Evolutionary conservation across 2,113 vertebrate genomes (phyloP).

Genomic region (Takifugu flavidus): DNA sequence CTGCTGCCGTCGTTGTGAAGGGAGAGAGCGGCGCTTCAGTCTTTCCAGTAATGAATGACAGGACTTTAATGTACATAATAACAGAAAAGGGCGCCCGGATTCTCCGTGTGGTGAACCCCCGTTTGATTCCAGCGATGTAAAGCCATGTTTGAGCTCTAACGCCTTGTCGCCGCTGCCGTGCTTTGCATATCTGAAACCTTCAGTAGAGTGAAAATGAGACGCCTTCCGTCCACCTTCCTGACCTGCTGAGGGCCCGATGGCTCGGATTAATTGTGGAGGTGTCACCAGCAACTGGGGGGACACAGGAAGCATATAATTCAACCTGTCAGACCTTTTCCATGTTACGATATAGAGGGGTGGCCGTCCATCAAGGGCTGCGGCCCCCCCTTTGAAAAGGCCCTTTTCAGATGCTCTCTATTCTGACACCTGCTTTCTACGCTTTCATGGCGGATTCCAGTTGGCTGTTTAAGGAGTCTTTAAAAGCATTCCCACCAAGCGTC

Average conservation of each 20-base stretch:
- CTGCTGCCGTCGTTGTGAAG: too few relatives aligned
- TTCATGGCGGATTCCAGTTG: slow-evolving; percentile 59
- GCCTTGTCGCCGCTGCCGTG: not conserved
- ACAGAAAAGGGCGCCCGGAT: too few relatives aligned
- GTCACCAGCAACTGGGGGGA: slow-evolving; percentile 40
- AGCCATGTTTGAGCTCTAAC: slow-evolving; percentile 9
- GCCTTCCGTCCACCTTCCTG: slow-evolving; percentile 28
- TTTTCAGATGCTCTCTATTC: slow-evolving; percentile 29
- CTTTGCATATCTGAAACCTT: slow-evolving; percentile 7
- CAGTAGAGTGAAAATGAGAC: slow-evolving; percentile 14
- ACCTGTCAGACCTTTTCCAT: slow-evolving; percentile 64
- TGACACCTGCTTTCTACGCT: slow-evolving; percentile 46
- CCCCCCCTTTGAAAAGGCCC: slow-evolving; percentile 31
- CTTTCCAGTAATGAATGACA: too few relatives aligned
- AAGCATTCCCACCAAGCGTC: slow-evolving; percentile 47
- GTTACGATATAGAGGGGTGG: slow-evolving; percentile 43
- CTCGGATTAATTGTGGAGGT: slow-evolving; percentile 58
- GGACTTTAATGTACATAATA: too few relatives aligned
- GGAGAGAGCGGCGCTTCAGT: too few relatives aligned
- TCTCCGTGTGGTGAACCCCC: too few relatives aligned
- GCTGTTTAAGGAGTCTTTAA: slow-evolving; percentile 58
- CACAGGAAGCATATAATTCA: slow-evolving; percentile 62
- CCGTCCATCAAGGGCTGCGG: slow-evolving; percentile 43
- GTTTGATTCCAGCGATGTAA: not conserved
- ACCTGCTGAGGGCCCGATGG: slow-evolving; percentile 28